phyloP scores from a whole-genome alignment of 37 sponge, comb jelly and placozoan species.

The Axinella damicornis region DNA sequence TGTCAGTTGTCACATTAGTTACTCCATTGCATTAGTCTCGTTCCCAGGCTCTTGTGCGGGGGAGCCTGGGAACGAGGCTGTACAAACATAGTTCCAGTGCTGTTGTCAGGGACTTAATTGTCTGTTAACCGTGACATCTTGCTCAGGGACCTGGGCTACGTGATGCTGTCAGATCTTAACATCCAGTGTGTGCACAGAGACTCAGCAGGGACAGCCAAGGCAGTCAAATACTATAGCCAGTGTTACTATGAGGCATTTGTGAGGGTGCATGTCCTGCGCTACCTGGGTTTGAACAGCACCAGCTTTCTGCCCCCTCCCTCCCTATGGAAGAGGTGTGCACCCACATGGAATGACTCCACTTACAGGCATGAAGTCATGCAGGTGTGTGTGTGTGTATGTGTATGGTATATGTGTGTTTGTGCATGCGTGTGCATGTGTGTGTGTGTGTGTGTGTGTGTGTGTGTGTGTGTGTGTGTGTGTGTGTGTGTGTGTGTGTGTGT shows the following conservation, averaged over 20 bases:
- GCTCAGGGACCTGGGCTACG: slow-evolving; percentile 10
- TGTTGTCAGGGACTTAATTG: no score
- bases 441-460: slow-evolving; percentile 52
- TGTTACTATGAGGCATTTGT: slow-evolving; percentile 45
- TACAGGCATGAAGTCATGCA: slow-evolving; percentile 27
- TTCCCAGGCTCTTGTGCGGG: no score
- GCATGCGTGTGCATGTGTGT: slow-evolving; percentile 37
- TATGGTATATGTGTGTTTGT: slow-evolving; percentile 19
- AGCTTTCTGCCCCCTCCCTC: slow-evolving; percentile 7
- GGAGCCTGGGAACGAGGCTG: no score
- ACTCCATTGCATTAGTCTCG: no score
- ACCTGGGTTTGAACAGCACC: not conserved
- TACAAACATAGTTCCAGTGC: no score
- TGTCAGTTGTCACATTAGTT: no score
- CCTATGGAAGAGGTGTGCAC: slow-evolving; percentile 2
- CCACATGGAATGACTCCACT: slow-evolving; percentile 36
- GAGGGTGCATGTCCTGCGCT: not conserved
- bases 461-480: no score
- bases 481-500: no score
- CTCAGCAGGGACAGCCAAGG: not conserved
- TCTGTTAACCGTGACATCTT: no score
- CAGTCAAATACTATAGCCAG: slow-evolving; percentile 21
- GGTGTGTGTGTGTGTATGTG: slow-evolving; percentile 12
- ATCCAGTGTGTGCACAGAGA: slow-evolving; percentile 19
- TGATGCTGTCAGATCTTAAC: slow-evolving; percentile 24